phyloP scores from a whole-genome alignment of 2,113 vertebrate genomes.

The Dipodomys merriami region DNA sequence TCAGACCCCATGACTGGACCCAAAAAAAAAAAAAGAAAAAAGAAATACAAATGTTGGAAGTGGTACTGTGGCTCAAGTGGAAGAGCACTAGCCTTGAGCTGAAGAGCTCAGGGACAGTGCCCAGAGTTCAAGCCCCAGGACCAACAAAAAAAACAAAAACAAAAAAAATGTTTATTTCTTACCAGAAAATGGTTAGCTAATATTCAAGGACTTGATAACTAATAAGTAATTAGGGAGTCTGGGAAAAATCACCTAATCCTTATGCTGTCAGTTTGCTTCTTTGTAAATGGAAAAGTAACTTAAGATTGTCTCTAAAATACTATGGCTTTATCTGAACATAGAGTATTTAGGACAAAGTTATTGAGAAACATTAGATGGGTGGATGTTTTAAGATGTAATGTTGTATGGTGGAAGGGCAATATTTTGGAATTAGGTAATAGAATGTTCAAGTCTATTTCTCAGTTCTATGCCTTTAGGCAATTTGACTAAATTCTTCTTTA shows the following conservation, averaged over 20 bases:
- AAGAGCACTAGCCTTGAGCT: too few species aligned
- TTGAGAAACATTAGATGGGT: background rate
- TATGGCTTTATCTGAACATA: background rate
- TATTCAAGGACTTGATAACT: background rate
- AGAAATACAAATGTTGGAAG: background rate
- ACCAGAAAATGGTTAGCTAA: background rate
- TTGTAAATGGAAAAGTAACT: slow-evolving; percentile 46
- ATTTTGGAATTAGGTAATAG: slow-evolving; percentile 23
- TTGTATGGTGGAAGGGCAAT: background rate
- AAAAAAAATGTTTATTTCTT: slow-evolving; percentile 43
- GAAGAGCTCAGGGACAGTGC: too few species aligned
- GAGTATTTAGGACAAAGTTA: background rate
- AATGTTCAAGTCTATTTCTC: background rate
- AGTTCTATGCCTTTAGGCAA: background rate
- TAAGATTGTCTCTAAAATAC: slow-evolving; percentile 34
- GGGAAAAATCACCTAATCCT: slow-evolving; percentile 5
- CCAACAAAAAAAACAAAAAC: too few species aligned
- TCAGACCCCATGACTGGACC: too few species aligned
- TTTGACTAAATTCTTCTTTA: background rate
- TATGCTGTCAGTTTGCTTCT: slow-evolving; percentile 3
- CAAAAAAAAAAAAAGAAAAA: too few species aligned
- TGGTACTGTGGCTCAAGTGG: too few species aligned
- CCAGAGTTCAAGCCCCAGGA: too few species aligned
- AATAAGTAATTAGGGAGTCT: slow-evolving; percentile 22
- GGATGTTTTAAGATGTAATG: background rate